phyloP scores from a whole-genome alignment of 2,888 invertebrate species.

The Lissonota sp. region DNA sequence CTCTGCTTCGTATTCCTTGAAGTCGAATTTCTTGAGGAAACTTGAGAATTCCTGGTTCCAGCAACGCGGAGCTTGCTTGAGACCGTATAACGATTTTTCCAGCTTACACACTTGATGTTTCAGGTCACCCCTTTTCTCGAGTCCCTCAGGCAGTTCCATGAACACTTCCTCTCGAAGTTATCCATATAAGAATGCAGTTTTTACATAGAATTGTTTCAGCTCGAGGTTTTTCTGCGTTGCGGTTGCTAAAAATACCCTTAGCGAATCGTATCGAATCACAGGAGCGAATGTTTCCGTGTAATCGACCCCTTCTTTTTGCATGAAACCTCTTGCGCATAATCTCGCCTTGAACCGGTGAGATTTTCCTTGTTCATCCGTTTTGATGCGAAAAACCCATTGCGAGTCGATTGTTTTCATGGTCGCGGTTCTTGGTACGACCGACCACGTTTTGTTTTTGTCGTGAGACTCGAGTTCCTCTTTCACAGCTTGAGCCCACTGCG shows the following conservation, averaged over 20 bases:
- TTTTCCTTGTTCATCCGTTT: slow-evolving; percentile 45
- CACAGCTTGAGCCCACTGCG: slow-evolving; percentile 51
- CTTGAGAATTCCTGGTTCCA: no score
- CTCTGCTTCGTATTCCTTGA: no score
- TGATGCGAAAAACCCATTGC: slow-evolving; percentile 65
- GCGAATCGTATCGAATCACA: slow-evolving; percentile 65
- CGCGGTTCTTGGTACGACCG: slow-evolving; percentile 28
- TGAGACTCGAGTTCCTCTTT: slow-evolving; percentile 63
- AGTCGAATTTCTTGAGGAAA: no score
- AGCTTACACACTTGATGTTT: no score
- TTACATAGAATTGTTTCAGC: no score
- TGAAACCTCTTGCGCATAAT: slow-evolving; percentile 63
- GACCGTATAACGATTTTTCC: no score
- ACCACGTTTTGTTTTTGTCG: slow-evolving; percentile 56
- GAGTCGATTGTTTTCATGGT: slow-evolving; percentile 47
- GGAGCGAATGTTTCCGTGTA: slow-evolving; percentile 68
- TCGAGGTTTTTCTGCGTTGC: neutral
- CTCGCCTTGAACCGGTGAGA: slow-evolving; percentile 61
- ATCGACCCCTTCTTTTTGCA: slow-evolving; percentile 59
- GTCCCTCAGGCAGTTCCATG: no score
- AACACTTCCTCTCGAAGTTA: no score
- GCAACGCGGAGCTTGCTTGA: no score
- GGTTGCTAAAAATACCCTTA: slow-evolving; percentile 62
- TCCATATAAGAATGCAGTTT: no score
- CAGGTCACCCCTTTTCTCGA: no score